Base-by-base conservation (phyloP, 2,113 vertebrate species). In the Oreochromis spilurus region DNA sequence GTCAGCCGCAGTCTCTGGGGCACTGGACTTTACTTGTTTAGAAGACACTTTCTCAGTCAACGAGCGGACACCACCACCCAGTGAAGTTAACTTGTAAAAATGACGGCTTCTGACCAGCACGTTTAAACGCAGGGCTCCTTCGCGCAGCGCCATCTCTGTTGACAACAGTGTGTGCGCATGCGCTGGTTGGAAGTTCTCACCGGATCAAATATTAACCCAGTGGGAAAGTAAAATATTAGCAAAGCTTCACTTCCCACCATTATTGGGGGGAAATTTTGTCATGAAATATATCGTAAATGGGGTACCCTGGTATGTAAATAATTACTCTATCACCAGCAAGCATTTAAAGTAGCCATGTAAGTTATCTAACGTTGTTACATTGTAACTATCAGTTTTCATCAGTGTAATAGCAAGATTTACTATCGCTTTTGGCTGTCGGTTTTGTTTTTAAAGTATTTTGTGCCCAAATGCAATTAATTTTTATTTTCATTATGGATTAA, bases 91-190 rank as follows among this genome's bases (percentile, higher is more conserved):
- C 60, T 81, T 90, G 62, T 84, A 70, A 7, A 92, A 55, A 62
- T 31, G 6, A 9, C 84, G 80, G 26, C 75, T 83, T 38, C 60
- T 58, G 3, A 14, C 0, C 2, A 86, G 55, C 26, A 93, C 50
- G 6, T 87, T 91, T 1, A 86, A 9, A 13, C 87, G 26, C 4
- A 38, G 12, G 3, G 67, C 54, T 60, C 58, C 83, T 45, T 1
- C 2, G 5, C 17, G 24, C 16, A 97, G 86, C 57, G 96, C 97
- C 97, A 97, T 97, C 1, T 40, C 81, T 88, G 80, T 87, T 34
- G 16, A 36, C 31, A 13, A 3, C 11, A 4, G 4, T 1, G 6
- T 9, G 0, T 54, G 92, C 96, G 93, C 96, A 96, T 95, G 96
- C 95, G 96, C 91, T 1, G 6, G 16, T 26, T 7, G 50, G 29